phyloP scores from a whole-genome alignment of 1,140 invertebrate species.

The Platorchestia sp. region DNA sequence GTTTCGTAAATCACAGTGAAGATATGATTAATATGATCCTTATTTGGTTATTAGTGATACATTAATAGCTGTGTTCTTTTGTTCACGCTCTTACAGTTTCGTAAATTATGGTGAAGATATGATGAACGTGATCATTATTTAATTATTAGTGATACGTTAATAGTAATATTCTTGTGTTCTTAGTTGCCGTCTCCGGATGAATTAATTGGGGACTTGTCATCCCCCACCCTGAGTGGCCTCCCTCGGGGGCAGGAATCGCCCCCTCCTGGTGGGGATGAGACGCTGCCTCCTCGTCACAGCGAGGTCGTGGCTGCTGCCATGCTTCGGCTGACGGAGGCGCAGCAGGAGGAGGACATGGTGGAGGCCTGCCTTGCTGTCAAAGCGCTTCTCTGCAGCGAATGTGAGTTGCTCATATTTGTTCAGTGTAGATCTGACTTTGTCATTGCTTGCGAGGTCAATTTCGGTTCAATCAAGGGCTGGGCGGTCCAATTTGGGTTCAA shows the following conservation, averaged over 20 bases:
- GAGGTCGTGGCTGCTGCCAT: not conserved
- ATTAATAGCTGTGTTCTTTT: too few species aligned
- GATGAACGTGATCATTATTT: too few species aligned
- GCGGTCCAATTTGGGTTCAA: too few species aligned
- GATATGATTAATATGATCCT: too few species aligned
- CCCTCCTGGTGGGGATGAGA: not conserved
- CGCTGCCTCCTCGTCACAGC: not conserved
- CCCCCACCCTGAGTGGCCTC: not conserved
- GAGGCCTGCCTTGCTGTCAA: not conserved
- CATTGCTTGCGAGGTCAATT: too few species aligned
- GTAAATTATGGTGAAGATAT: too few species aligned
- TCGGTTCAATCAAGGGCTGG: too few species aligned
- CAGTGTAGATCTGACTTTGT: not conserved
- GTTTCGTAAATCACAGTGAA: too few species aligned
- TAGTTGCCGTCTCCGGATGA: not conserved
- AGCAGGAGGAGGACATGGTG: not conserved
- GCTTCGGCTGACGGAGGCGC: not conserved
- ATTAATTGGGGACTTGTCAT: not conserved
- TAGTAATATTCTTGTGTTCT: too few species aligned
- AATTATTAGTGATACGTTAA: too few species aligned
- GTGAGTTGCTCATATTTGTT: conserved; percentile 4
- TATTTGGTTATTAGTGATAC: too few species aligned
- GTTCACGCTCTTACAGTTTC: too few species aligned
- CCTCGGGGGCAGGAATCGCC: not conserved
- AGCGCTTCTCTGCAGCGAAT: not conserved